Conservation (phyloP, 2,888 invertebrate species). For the Amphipoea oculea region DNA sequence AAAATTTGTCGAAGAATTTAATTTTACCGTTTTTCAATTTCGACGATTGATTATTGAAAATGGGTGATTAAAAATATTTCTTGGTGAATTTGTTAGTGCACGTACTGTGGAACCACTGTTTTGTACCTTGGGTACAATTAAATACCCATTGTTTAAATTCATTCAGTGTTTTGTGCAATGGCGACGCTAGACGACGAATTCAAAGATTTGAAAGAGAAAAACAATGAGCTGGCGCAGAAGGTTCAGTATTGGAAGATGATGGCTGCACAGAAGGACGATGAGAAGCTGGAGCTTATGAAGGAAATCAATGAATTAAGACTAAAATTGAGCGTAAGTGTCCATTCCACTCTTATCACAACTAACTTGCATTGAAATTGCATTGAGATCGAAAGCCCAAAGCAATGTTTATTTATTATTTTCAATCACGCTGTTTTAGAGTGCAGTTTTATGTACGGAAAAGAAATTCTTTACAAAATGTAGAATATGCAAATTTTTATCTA, state of each 20-base stretch:
- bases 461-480: not conserved
- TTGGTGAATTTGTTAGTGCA: slow-evolving; percentile 25
- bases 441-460: not conserved
- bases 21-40: slow-evolving; percentile 54
- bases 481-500: not conserved
- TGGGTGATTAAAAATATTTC: slow-evolving; percentile 28
- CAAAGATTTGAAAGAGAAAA: slow-evolving; percentile 80
- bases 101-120: not conserved
- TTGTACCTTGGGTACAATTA: slow-evolving; percentile 52
- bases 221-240: slow-evolving; percentile 83
- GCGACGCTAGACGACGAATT: slow-evolving; percentile 80
- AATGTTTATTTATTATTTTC: not conserved
- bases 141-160: slow-evolving; percentile 20
- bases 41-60: slow-evolving; percentile 32
- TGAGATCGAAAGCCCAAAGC: too few relatives aligned
- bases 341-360: not conserved
- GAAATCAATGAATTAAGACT: slow-evolving; percentile 84
- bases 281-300: slow-evolving; percentile 84
- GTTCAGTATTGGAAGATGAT: slow-evolving; percentile 85
- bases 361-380: not conserved
- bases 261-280: slow-evolving; percentile 82
- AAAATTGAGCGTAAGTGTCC: slow-evolving; percentile 83
- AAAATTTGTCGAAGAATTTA: slow-evolving; percentile 50
- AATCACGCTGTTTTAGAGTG: not conserved
- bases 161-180: slow-evolving; percentile 67